Evolutionary conservation across 1,140 invertebrate genomes (phyloP), one percentile per base, ranked within the genome.

Genomic region (Linepithema humile): DNA sequence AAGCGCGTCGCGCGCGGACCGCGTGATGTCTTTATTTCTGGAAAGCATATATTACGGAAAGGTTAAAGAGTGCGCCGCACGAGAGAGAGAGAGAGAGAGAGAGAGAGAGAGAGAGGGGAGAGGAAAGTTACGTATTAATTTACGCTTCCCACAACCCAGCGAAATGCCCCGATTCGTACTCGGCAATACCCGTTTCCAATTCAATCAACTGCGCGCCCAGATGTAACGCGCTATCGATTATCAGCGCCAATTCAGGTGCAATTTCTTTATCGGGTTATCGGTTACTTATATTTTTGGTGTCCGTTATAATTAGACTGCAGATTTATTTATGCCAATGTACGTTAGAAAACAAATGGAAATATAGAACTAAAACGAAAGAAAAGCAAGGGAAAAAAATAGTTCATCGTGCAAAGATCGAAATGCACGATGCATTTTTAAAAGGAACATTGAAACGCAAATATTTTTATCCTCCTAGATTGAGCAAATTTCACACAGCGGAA

Each of bases 11-110:
- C 64, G 86, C 82, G 64, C 86, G 80, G 20, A 38, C 67, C 59
- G 45, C 62, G 67, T 64, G 45, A 87, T 29, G 53, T 62, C 85
- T 84, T 87, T 84, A 84, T 84, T 88, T 85, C 53, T 62, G 50
- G 65, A 65, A 62, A 78, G 85, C 26, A 50, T 50, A 20, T 83
- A 60, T 60, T 59, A 32, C 10, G 32, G 32, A 69, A 83, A 55
- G 70, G 50, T 38, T 45, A 67, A 74, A 53, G 50, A 53, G 40
- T 77, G 26, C 15, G n/a, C 29, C 15, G 26, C 70, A 83, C 77
- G 85, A 77, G 40, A 65, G 50, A 45, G 48, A 15, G 23, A 38
- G 26, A 43, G 50, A 9, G 2, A 23, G 40, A 26, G 64, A 60
- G 45, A 84, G 38, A 12, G 17, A 29, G 40, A 6, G 43, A 15